Base-by-base conservation (phyloP, 2,113 vertebrate species). In the Heterochromis multidens region DNA sequence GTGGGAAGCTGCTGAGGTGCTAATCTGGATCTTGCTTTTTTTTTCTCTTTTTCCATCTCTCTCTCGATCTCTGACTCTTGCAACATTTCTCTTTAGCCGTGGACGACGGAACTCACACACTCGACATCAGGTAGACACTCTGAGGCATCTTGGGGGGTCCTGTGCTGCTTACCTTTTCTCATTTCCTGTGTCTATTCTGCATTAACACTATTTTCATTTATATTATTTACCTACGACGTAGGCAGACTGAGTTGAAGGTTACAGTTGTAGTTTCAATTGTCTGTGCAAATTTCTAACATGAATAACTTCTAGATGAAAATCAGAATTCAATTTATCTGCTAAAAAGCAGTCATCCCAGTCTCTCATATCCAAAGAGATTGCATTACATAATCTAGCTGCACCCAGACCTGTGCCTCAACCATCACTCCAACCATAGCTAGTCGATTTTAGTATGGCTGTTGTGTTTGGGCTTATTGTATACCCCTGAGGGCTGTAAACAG, bases 81-180 rank as follows among this genome's bases (percentile, higher is more conserved):
- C 91, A 8, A 62, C 88, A 78, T 56, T 77, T 89, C 81, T 88
- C 82, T 89, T 52, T 97, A 99, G 98, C 97, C 97, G 99, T 89
- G 99, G 98, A 98, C 97, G 98, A 96, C 97, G 99, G 96, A 99
- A 99, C 95, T 99, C 99, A 89, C 99, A 99, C 95, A 94, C 97
- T 3, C 97, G 98, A 95, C 97, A 99, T 93, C 98, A 99, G 98
- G 99, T 99, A 99, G 90, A 95, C 87, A 82, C 72, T 93, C 84
- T 81, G 67, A 87, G 84, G 80, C 89, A 52, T 80, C 80, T 77
- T 82, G 59, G 84, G 88, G 77, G 88, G 88, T 56, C 60, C 76
- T 52, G 31, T 84, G 70, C 87, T 91, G 85, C 92, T 77, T 88
- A 62, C 83, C 63, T 90, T 79, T 61, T 43, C 82, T 90, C 77